phyloP scores from a whole-genome alignment of 2,888 invertebrate genomes.

The Caenorhabditis sulstoni region DNA sequence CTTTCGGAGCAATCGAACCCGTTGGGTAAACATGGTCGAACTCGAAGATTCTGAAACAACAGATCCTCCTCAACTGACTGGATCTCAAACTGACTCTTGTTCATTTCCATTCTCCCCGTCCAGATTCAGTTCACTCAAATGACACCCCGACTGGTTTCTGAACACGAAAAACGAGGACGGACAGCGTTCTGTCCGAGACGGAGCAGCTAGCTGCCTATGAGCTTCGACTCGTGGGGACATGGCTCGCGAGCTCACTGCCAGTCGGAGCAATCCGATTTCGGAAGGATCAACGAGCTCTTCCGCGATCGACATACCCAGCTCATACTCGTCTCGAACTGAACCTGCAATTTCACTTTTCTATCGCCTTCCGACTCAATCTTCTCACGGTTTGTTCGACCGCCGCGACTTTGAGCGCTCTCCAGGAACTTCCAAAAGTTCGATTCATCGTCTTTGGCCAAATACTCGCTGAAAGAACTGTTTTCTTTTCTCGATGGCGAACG shows the following conservation, averaged over 20 bases:
- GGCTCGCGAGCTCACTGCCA: conserved; percentile 21
- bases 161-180: conserved; percentile 13
- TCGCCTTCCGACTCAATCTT: background rate
- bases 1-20: conserved; percentile 12
- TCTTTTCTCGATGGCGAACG: too few relatives aligned
- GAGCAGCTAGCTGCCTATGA: conserved; percentile 6
- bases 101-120: conserved; percentile 23
- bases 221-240: conserved; percentile 37
- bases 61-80: background rate
- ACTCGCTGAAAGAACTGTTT: conserved; percentile 42
- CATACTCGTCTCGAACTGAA: background rate
- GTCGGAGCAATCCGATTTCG: conserved; percentile 16
- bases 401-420: background rate
- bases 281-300: conserved; percentile 8
- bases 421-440: conserved; percentile 27
- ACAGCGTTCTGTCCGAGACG: conserved; percentile 1
- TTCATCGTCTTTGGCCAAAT: conserved; percentile 4
- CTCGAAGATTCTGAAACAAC: conserved; percentile 7
- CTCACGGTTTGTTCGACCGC: background rate
- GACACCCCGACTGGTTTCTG: conserved; percentile 21
- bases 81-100: background rate
- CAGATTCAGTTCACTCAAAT: conserved; percentile 3
- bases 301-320: conserved; percentile 6
- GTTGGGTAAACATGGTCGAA: conserved; percentile 71
- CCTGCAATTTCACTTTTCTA: conserved; percentile 9